Evolutionary conservation across 2,797 vertebrate species (phyloP).

Genomic region (Zalophus californianus): DNA sequence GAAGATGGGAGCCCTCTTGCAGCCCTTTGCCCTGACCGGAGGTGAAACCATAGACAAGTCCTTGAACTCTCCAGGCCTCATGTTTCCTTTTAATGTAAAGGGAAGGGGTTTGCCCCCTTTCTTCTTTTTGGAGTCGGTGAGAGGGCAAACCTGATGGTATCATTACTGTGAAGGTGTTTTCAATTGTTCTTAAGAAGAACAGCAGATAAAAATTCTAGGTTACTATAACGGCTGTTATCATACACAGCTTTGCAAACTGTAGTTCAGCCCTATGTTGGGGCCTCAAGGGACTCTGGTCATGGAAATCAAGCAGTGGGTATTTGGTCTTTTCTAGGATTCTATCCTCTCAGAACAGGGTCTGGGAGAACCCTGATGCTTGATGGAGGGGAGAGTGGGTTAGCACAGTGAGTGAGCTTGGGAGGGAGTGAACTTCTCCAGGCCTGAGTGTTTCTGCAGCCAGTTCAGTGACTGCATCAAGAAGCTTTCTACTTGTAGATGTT

Average conservation of each 20-base stretch:
- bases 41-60: neutral
- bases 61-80: neutral
- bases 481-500: neutral
- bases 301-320: neutral
- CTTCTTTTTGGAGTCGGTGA: neutral
- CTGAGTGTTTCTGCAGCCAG: neutral
- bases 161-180: slow-evolving; percentile 54
- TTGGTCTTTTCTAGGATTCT: neutral
- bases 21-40: neutral
- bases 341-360: neutral
- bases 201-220: slow-evolving; percentile 7
- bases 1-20: neutral
- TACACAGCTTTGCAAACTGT: slow-evolving; percentile 25
- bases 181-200: slow-evolving; percentile 58
- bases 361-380: neutral
- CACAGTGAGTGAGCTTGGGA: neutral
- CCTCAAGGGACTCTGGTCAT: neutral
- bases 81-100: slow-evolving; percentile 46
- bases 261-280: neutral
- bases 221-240: slow-evolving; percentile 24
- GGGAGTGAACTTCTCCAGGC: neutral
- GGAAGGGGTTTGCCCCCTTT: neutral
- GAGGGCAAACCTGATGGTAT: neutral
- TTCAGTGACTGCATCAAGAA: slow-evolving; percentile 34
- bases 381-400: neutral